These are phyloP conservation scores for Siphlonurus alternatus DNA, from an alignment of 2,888 invertebrate species.

Conservation along the genomic window DNA sequence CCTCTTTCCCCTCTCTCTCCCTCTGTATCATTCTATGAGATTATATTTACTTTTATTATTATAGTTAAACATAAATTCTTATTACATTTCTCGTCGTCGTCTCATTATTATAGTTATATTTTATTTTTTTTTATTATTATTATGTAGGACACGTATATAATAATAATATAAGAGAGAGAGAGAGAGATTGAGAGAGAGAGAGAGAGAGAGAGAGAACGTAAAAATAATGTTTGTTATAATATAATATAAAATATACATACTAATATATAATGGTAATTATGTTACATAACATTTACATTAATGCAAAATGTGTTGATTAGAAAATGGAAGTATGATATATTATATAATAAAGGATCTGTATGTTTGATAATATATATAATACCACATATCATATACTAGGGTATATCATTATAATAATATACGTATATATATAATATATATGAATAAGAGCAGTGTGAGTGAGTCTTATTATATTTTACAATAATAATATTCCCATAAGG, in stretches of 20 bases:
- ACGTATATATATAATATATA: background rate
- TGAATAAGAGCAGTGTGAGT: background rate
- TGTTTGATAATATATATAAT: too few relatives aligned
- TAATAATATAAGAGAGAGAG: background rate
- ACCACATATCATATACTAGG: too few relatives aligned
- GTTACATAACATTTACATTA: background rate
- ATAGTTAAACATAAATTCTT: background rate
- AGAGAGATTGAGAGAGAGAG: too few relatives aligned
- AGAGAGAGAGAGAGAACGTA: too few relatives aligned
- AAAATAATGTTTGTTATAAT: too few relatives aligned
- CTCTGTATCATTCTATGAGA: background rate
- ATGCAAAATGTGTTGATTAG: background rate
- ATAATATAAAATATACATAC: background rate
- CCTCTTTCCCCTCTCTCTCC: background rate
- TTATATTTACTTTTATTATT: background rate
- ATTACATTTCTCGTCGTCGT: background rate
- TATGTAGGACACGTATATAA: background rate
- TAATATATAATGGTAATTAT: background rate
- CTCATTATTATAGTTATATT: background rate
- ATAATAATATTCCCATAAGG: background rate
- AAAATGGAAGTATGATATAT: background rate
- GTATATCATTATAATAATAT: too few relatives aligned
- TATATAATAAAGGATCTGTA: too few relatives aligned
- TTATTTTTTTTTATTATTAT: background rate
- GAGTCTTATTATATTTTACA: too few relatives aligned